phyloP scores from a whole-genome alignment of 2,113 vertebrate genomes.

The Bos indicus region DNA sequence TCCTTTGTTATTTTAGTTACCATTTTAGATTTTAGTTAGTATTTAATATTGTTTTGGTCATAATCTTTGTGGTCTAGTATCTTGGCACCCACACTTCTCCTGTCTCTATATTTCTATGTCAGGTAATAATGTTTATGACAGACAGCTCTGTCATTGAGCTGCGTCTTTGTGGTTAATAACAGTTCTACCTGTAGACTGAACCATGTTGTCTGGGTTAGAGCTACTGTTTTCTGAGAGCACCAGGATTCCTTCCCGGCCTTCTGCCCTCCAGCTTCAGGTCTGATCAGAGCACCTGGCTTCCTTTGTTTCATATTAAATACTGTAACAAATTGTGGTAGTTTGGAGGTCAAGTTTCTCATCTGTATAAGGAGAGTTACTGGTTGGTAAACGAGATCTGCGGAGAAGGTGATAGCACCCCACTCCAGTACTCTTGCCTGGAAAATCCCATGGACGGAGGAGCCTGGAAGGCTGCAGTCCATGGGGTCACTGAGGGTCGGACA shows the following conservation, averaged over 20 bases:
- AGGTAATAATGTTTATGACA: not conserved
- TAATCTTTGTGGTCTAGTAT: not conserved
- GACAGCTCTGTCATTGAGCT: not conserved
- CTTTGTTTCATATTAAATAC: conserved; percentile 20
- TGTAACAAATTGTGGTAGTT: conserved; percentile 20
- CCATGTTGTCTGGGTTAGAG: not conserved
- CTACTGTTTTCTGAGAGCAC: not conserved
- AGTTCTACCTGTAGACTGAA: not conserved
- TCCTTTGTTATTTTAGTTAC: not conserved
- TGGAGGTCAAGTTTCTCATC: conserved; percentile 22
- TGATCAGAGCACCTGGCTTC: not conserved
- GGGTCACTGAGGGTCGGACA: too few species aligned
- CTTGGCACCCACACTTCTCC: not conserved
- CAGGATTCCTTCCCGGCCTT: not conserved
- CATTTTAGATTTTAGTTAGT: not conserved
- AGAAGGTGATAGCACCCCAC: too few species aligned
- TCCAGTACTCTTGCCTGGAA: too few species aligned
- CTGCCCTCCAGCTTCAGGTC: not conserved
- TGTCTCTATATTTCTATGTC: not conserved
- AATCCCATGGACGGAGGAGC: too few species aligned
- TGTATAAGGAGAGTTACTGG: conserved; percentile 13
- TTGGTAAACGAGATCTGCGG: not conserved
- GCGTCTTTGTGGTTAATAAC: not conserved
- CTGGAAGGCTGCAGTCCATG: too few species aligned
- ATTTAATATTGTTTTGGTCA: not conserved